phyloP scores from a whole-genome alignment of 2,888 invertebrate genomes.

The Linnaemya tessellans region DNA sequence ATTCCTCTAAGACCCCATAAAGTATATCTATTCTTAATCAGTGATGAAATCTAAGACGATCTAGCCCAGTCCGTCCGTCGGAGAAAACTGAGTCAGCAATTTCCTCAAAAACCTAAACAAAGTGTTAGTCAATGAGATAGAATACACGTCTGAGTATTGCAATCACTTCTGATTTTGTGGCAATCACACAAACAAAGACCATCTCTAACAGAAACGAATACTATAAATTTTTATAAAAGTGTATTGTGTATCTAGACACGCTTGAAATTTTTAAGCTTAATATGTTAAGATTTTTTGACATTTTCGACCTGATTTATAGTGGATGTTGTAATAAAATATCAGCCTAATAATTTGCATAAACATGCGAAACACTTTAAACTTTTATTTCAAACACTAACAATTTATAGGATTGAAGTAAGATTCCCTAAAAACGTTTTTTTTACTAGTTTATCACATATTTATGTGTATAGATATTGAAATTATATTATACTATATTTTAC shows the following conservation, averaged over 20 bases:
- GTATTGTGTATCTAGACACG: neutral
- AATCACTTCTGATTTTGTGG: neutral
- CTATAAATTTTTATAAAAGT: constrained; percentile 4
- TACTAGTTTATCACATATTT: neutral
- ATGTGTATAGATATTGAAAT: too few species aligned
- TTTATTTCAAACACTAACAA: neutral
- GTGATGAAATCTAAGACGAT: too few species aligned
- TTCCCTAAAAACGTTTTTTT: neutral
- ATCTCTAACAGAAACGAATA: neutral
- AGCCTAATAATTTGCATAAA: constrained; percentile 26
- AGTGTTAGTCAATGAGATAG: too few species aligned
- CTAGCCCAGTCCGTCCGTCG: too few species aligned
- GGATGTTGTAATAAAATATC: constrained; percentile 5
- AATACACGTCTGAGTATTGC: neutral
- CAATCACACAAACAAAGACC: neutral
- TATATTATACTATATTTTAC: too few species aligned
- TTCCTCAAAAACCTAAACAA: too few species aligned
- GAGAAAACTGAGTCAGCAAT: too few species aligned
- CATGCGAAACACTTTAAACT: neutral
- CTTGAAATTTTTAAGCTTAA: constrained; percentile 44
- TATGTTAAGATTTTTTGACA: constrained; percentile 42
- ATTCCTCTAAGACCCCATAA: too few species aligned
- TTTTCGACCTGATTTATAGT: constrained; percentile 30
- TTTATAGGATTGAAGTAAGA: neutral
- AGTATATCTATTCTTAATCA: too few species aligned